Conservation (phyloP, 2,113 vertebrate genomes). For the Colossoma macropomum region DNA sequence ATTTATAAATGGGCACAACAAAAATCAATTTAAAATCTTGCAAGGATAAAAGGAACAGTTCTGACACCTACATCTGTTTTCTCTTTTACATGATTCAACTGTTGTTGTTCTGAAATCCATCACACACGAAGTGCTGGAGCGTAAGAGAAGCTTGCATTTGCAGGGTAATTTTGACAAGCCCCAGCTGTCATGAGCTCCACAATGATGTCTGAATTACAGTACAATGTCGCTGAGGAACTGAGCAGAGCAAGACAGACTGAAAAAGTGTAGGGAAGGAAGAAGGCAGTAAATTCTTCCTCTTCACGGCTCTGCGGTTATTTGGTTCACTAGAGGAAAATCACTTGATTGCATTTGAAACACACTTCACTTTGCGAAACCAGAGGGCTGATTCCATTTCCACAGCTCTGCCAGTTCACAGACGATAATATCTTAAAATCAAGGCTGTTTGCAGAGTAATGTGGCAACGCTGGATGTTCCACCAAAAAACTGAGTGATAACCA, state of each 20-base stretch:
- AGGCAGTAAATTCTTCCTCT: neutral
- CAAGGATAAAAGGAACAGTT: neutral
- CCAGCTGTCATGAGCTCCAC: neutral
- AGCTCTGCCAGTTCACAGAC: neutral
- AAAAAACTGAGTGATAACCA: neutral
- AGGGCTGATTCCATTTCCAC: neutral
- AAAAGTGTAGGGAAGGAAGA: neutral
- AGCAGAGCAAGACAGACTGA: neutral
- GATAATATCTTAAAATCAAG: neutral
- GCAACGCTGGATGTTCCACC: neutral
- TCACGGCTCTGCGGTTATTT: neutral
- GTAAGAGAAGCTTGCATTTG: neutral
- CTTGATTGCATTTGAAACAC: constrained; percentile 16
- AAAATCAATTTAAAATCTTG: neutral
- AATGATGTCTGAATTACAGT: neutral
- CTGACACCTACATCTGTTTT: neutral
- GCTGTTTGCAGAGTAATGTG: neutral
- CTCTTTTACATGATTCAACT: neutral
- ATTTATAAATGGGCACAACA: constrained; percentile 1
- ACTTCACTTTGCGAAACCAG: neutral
- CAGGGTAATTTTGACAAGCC: neutral
- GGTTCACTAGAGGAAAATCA: neutral
- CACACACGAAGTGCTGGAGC: neutral
- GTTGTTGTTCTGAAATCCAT: neutral
- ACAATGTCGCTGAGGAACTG: neutral